Evolutionary conservation across 2,888 invertebrate genomes (phyloP).

Genomic region (Leptinotarsa haldemani): DNA sequence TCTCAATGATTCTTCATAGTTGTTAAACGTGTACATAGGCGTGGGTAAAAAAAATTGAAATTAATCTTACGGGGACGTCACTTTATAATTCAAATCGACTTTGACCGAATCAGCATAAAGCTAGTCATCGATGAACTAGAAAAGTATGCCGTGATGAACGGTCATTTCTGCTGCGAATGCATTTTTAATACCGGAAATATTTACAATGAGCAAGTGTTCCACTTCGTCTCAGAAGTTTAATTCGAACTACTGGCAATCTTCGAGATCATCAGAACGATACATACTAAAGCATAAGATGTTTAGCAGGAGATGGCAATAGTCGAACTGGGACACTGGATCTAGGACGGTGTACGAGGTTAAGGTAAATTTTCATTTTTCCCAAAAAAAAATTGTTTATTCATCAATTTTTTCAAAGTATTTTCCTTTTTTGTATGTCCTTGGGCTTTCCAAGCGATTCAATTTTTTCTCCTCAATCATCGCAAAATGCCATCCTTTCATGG

Average conservation of each 20-base stretch:
- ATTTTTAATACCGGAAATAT: conserved; percentile 3
- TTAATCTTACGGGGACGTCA: no score
- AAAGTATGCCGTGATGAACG: conserved; percentile 7
- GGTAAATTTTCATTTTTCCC: no score
- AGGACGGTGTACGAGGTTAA: neutral
- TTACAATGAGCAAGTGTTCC: conserved; percentile 6
- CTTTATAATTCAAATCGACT: neutral
- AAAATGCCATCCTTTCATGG: no score
- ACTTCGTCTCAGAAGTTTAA: conserved; percentile 2
- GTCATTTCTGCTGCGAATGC: neutral
- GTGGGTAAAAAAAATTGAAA: no score
- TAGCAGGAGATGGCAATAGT: neutral
- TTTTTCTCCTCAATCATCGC: no score
- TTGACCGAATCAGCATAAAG: neutral
- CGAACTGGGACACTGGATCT: neutral
- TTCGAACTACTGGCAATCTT: conserved; percentile 11
- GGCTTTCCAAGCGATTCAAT: no score
- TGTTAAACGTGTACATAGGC: no score
- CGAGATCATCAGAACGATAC: conserved; percentile 14
- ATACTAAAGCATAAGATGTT: conserved; percentile 20
- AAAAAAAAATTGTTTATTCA: no score
- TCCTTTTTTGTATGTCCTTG: no score
- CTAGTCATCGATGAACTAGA: conserved; percentile 1
- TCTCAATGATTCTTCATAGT: no score
- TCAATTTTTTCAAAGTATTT: no score